Conservation (phyloP, 2,888 invertebrate species). For the Palloptera scutellata region DNA sequence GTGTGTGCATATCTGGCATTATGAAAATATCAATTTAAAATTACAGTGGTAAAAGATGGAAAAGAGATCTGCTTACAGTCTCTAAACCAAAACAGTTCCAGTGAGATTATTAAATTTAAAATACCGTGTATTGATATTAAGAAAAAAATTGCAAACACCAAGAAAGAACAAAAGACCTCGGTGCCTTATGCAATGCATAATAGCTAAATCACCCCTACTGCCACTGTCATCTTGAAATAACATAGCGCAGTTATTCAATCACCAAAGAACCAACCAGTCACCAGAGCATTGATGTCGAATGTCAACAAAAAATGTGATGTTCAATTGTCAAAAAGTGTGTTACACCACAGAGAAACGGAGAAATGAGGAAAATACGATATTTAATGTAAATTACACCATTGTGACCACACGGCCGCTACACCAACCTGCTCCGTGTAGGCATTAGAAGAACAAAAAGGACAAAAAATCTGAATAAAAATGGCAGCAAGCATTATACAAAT, state of each 20-base stretch:
- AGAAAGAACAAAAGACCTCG: not conserved
- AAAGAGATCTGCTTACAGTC: too few species aligned
- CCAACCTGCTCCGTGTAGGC: slow-evolving; percentile 23
- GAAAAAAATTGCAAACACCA: too few species aligned
- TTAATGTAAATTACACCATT: slow-evolving; percentile 64
- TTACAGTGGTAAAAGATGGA: too few species aligned
- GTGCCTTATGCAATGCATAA: slow-evolving; percentile 18
- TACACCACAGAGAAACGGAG: slow-evolving; percentile 4
- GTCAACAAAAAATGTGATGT: slow-evolving; percentile 51
- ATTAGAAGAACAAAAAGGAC: slow-evolving; percentile 8
- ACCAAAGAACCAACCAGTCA: too few species aligned
- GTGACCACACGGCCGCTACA: slow-evolving; percentile 46
- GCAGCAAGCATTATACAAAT: slow-evolving; percentile 52
- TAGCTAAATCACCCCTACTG: slow-evolving; percentile 18
- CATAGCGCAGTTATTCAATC: slow-evolving; percentile 16
- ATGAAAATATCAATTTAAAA: too few species aligned
- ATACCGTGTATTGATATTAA: too few species aligned
- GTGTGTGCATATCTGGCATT: too few species aligned
- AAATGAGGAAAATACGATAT: slow-evolving; percentile 54
- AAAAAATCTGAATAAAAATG: slow-evolving; percentile 26
- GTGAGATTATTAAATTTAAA: too few species aligned
- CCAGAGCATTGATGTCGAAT: slow-evolving; percentile 59
- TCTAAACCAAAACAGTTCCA: too few species aligned
- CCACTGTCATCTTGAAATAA: not conserved
- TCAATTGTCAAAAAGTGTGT: slow-evolving; percentile 39